Base-by-base conservation (phyloP, 2,113 vertebrate species). In the Alethe castanea region DNA sequence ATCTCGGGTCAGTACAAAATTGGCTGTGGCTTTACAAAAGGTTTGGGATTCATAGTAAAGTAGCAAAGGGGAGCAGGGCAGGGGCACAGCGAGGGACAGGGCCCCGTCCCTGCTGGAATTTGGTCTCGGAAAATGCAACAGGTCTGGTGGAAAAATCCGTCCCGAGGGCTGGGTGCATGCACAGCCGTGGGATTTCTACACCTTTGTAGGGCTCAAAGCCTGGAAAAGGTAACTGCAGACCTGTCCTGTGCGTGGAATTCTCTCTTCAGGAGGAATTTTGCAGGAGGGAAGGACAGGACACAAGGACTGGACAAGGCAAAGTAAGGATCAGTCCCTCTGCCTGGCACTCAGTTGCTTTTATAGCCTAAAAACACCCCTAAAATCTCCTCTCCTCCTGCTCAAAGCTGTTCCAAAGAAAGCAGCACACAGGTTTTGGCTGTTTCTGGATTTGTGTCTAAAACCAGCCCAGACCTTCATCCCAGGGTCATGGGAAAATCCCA, bases 41-140 rank as follows among this genome's bases (percentile, higher is more conserved):
- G 67, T 2, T 4, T 3, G 57, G 77, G 40, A 45, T 93, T 96
- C 95, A 96, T 88, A 96, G 95, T 95, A 88, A 94, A 91, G 64
- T 87, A 85, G 62, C 77, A 14, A 87, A 77, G 57, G 85, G 50
- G 69, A 93, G 72, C 19, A 0, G 2, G 11, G 82, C 22, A 16
- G 25, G 8, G 17, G 22, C 52, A 28, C n/a, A 56, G 81, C 6
- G 0, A 95, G 53, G 91, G 79, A 47, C 2, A 0, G 64, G 40
- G 53, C 17, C 26, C 47, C 70, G 5, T 20, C 88, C 94, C 94
- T 59, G 88, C 92, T 4, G 6, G 73, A 45, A 45, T 94, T 92
- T 95, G 95, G 95, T 92, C 95, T 25, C 4, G 14, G 90, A 67
- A 92, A 94, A 94, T 5, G 60, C 65, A 20, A 59, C 12, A 19